A percentile compares a stretch with the other conserved stretches of the same genome.
phyloP scores from a whole-genome alignment of 2,888 invertebrate species.

The Thalpophila matura region DNA sequence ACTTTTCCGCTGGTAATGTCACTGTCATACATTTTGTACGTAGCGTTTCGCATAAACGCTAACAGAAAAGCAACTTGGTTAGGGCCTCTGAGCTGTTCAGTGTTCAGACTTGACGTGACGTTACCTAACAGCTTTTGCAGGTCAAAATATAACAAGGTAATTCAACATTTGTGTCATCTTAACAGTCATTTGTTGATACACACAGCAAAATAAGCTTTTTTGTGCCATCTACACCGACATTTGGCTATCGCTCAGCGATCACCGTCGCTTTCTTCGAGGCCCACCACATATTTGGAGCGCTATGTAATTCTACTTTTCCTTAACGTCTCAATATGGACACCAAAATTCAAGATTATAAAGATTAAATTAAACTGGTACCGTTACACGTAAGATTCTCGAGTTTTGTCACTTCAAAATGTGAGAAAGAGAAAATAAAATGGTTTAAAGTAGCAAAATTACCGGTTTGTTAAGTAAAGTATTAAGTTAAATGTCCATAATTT shows the following conservation, averaged over 20 bases:
- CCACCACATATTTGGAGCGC: conserved; percentile 46
- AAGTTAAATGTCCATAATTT: conserved; percentile 22
- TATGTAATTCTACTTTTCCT: conserved; percentile 69
- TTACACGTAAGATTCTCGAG: conserved; percentile 39
- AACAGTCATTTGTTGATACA: not conserved
- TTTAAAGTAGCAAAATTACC: conserved; percentile 36
- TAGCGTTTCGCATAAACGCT: too few relatives aligned
- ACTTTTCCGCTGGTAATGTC: too few relatives aligned
- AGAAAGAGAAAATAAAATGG: conserved; percentile 44
- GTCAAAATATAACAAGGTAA: not conserved
- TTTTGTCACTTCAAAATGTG: conserved; percentile 51
- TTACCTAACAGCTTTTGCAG: too few relatives aligned
- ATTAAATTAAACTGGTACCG: conserved; percentile 61
- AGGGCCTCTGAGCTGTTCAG: too few relatives aligned
- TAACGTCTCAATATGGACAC: conserved; percentile 73
- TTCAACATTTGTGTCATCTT: conserved; percentile 4
- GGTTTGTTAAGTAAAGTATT: conserved; percentile 43
- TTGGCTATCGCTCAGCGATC: conserved; percentile 36
- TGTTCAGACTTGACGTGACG: too few relatives aligned
- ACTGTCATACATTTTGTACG: too few relatives aligned
- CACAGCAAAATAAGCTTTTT: conserved; percentile 13
- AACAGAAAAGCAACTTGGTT: too few relatives aligned
- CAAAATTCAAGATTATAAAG: conserved; percentile 68
- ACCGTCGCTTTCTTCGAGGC: conserved; percentile 46
- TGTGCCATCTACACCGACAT: conserved; percentile 21